phyloP scores from a whole-genome alignment of 2,888 invertebrate species.

The Helobdella robusta region DNA sequence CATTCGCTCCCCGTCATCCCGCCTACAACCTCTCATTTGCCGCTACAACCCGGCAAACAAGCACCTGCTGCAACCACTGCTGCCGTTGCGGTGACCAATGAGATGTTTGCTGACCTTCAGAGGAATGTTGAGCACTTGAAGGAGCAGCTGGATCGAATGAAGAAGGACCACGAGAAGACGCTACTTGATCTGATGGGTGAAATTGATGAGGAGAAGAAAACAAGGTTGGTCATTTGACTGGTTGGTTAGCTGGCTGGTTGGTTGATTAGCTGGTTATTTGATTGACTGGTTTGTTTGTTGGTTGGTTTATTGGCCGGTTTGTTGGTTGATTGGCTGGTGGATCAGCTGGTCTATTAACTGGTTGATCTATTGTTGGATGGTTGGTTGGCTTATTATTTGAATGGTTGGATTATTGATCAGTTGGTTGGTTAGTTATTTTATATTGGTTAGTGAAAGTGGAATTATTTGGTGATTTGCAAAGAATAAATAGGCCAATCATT shows the following conservation, averaged over 20 bases:
- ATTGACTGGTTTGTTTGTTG: no score
- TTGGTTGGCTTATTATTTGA: neutral
- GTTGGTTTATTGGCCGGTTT: no score
- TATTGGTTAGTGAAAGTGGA: no score
- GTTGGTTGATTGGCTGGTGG: no score
- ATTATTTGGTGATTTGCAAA: neutral
- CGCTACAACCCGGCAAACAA: no score
- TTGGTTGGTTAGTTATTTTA: no score
- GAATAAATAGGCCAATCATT: neutral
- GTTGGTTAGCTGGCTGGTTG: no score
- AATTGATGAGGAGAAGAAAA: slow-evolving; percentile 50
- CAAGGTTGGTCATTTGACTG: slow-evolving; percentile 45
- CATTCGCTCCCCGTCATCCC: no score
- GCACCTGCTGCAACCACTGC: no score
- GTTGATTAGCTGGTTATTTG: no score
- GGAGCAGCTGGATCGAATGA: slow-evolving; percentile 29
- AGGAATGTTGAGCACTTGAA: slow-evolving; percentile 27
- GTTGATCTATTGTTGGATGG: neutral
- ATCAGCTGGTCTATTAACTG: slow-evolving; percentile 42
- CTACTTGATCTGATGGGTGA: slow-evolving; percentile 44
- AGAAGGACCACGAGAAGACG: slow-evolving; percentile 34
- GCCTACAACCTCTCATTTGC: no score
- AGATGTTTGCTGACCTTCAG: slow-evolving; percentile 29
- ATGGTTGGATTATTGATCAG: neutral
- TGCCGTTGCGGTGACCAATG: slow-evolving; percentile 24